Evolutionary conservation across 2,888 invertebrate species (phyloP), one percentile per base, ranked within the genome.

Genomic region (Microplitis manilae): DNA sequence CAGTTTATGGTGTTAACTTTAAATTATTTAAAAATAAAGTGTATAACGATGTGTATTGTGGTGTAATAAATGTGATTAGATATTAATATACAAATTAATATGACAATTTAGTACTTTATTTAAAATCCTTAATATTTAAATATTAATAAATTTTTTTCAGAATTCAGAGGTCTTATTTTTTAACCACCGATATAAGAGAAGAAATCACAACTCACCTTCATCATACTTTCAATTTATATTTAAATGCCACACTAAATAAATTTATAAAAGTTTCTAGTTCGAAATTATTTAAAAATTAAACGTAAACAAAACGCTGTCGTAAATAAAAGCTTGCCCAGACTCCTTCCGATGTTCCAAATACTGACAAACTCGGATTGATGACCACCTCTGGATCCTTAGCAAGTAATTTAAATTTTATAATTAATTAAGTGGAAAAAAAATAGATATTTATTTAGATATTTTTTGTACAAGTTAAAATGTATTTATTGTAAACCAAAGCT

Each of bases 51-150:
- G 87, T 89, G 87, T 89, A 89, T 87, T 88, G 87, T 88, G 87
- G 85, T 88, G 88, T 89, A 89, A 88, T 90, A 88, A 89, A 90
- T 89, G 89, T 90, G 87, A 89, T 88, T 89, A 81, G 80, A 79
- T 79, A 80, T 79, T 78, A 74, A 79, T 78, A 40, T 61, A 72
- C 62, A 15, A 68, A 68, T 73, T 60, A 64, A 62, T 60, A 60
- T 71, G 69, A 39, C n/a, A 17, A 20, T 20, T 6, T 17, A 5
- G 8, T 67, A 15, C 20, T 67, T 39, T 5, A 67, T 38, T 67
- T 38, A 1, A 30, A 62, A 15, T 62, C 38, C n/a, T 15, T 62
- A 62, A n/a, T 62, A 15, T 5, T 59, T 59, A 62, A 62, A 62
- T n/a, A 17, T 2, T 7, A n/a, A 62, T 62, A 4, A 30, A 30